phyloP scores from a whole-genome alignment of 2,113 vertebrate genomes.

The Phyllostomus hastatus region DNA sequence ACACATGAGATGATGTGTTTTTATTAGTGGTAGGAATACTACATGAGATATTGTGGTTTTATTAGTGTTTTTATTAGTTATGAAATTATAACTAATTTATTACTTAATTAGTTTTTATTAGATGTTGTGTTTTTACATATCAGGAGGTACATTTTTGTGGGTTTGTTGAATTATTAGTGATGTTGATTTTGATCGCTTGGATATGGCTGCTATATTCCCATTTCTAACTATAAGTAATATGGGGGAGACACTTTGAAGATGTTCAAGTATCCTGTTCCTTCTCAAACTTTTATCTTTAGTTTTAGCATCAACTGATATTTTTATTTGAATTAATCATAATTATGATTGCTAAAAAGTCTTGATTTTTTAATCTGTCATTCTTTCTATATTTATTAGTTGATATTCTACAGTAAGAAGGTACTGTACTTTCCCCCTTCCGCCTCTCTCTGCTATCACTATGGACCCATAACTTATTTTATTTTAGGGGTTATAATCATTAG shows the following conservation, averaged over 20 bases:
- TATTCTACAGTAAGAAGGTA: background rate
- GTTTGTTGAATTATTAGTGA: background rate
- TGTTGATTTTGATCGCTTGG: background rate
- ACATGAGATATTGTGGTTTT: background rate
- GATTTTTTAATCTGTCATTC: background rate
- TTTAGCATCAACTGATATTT: conserved; percentile 5
- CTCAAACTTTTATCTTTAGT: background rate
- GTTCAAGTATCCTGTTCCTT: background rate
- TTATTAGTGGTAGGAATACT: background rate
- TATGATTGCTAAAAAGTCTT: background rate
- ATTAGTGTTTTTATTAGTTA: too few relatives aligned
- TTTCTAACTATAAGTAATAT: conserved; percentile 17
- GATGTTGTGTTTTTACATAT: background rate
- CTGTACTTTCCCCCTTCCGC: background rate
- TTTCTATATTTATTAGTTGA: background rate
- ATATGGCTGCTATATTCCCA: background rate
- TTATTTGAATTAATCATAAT: conserved; percentile 3
- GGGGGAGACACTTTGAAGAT: background rate
- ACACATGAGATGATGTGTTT: background rate
- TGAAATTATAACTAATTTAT: too few relatives aligned
- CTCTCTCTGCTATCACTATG: background rate
- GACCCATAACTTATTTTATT: background rate
- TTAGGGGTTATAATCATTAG: background rate
- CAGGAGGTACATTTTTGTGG: background rate
- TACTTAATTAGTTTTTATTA: too few relatives aligned